Evolutionary conservation across 2,888 invertebrate genomes (phyloP).

Genomic region (Achlya flavicornis): DNA sequence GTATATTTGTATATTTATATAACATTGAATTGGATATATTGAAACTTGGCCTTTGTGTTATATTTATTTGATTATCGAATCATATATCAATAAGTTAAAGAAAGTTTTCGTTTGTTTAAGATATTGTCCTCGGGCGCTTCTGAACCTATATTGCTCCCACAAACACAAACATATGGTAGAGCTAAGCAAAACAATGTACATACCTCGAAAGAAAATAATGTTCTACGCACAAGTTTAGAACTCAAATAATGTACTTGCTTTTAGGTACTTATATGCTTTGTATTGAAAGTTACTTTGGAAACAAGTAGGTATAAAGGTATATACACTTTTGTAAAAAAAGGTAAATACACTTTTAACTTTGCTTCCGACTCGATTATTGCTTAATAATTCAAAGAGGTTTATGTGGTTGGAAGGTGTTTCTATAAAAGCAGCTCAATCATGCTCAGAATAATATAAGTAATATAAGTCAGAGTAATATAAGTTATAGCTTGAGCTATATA

Average conservation of each 20-base stretch:
- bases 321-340: too few species aligned
- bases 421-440: not conserved
- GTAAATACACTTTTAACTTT: not conserved
- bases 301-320: not conserved
- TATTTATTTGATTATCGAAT: slow-evolving; percentile 39
- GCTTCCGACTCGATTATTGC: not conserved
- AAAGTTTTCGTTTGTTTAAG: slow-evolving; percentile 31
- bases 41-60: slow-evolving; percentile 49
- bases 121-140: slow-evolving; percentile 32
- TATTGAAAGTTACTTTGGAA: not conserved
- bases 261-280: not conserved
- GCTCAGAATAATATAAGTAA: slow-evolving; percentile 10
- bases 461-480: too few species aligned
- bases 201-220: slow-evolving; percentile 22
- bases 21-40: not conserved
- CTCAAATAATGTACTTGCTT: slow-evolving; percentile 5
- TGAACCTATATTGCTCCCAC: slow-evolving; percentile 25
- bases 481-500: slow-evolving; percentile 23
- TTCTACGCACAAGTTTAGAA: slow-evolving; percentile 25
- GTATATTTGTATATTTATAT: not conserved
- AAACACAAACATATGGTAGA: slow-evolving; percentile 38
- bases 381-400: not conserved
- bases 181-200: slow-evolving; percentile 35
- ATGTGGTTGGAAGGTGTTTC: not conserved
- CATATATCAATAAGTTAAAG: slow-evolving; percentile 30